phyloP scores from a whole-genome alignment of 2,888 invertebrate genomes.

The Ashinkailepas kermadecensis region DNA sequence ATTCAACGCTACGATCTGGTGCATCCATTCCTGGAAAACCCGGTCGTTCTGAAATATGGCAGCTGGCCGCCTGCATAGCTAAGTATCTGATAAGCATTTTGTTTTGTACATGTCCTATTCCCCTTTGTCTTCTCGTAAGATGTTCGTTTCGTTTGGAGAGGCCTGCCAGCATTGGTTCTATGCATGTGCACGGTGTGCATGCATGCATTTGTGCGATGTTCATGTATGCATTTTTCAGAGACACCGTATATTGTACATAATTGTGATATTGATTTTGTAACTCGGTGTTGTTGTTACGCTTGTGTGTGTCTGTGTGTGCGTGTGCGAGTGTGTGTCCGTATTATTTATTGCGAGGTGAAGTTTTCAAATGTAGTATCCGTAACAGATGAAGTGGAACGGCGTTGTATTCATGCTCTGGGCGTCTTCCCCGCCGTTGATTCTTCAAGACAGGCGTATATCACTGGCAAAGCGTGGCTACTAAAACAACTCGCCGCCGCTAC shows the following conservation, averaged over 20 bases:
- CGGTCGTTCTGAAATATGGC: too few species aligned
- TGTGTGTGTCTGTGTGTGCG: not conserved
- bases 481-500: too few species aligned
- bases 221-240: not conserved
- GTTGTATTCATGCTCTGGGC: too few species aligned
- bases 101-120: not conserved
- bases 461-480: too few species aligned
- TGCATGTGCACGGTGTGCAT: not conserved
- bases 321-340: not conserved
- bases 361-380: not conserved
- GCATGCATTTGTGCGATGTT: too few species aligned
- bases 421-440: too few species aligned
- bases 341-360: not conserved
- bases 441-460: too few species aligned
- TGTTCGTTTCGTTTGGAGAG: not conserved
- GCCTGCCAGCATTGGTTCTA: not conserved
- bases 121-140: too few species aligned
- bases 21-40: not conserved
- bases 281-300: not conserved
- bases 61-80: too few species aligned
- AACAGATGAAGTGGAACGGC: not conserved
- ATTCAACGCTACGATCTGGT: not conserved
- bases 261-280: constrained; percentile 1
- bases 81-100: not conserved
- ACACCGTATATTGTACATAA: not conserved